Percentiles rank a stretch among this genome's conserved stretches.
These are phyloP conservation scores for Alethe diademata DNA, from an alignment of 2,113 vertebrate genomes.

Conservation along the genomic window DNA sequence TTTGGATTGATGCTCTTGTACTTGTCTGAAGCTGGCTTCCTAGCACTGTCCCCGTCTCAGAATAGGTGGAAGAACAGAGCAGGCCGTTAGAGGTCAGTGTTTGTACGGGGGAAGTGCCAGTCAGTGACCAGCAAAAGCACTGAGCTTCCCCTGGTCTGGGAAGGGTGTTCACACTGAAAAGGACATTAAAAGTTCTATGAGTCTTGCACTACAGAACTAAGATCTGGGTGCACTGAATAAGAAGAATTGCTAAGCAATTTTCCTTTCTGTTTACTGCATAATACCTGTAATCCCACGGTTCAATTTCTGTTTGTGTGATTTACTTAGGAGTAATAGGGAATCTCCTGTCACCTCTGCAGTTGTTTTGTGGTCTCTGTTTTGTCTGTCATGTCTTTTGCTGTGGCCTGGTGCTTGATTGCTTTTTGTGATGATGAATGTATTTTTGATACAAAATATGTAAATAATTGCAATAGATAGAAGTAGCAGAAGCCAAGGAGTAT, in stretches of 20 bases:
- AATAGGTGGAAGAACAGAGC: background rate
- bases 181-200: background rate
- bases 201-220: background rate
- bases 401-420: background rate
- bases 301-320: background rate
- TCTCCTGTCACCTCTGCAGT: background rate
- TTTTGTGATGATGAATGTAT: background rate
- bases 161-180: background rate
- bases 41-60: accelerated
- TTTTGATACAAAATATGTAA: background rate
- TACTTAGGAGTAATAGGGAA: background rate
- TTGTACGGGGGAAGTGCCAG: background rate
- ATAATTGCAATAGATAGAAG: background rate
- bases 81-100: background rate
- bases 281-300: background rate
- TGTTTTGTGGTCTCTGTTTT: background rate
- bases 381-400: accelerated
- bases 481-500: background rate
- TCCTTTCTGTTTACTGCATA: background rate
- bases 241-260: background rate
- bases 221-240: background rate
- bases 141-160: background rate
- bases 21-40: background rate
- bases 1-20: background rate
- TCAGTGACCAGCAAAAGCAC: background rate